Evolutionary conservation across 2,888 invertebrate genomes (phyloP).

Genomic region (Calameuta pallipes): DNA sequence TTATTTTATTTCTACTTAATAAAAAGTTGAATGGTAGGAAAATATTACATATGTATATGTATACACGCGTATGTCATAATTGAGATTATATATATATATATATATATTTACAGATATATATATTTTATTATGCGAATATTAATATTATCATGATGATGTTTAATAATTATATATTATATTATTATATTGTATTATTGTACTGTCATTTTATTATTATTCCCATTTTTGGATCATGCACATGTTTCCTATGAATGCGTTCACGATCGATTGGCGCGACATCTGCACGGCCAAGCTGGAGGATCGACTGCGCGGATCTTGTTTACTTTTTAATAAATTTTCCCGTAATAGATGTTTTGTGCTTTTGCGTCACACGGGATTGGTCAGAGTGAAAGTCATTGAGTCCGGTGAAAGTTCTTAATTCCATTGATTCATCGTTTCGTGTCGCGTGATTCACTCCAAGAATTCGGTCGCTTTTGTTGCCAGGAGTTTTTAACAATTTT

Average conservation of each 20-base stretch:
- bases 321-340: background rate
- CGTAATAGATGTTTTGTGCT: background rate
- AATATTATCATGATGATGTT: conserved; percentile 17
- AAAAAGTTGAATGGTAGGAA: conserved; percentile 22
- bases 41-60: conserved; percentile 33
- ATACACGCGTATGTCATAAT: conserved; percentile 19
- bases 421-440: background rate
- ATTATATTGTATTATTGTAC: background rate
- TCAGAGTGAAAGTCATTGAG: background rate
- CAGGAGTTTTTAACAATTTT: background rate
- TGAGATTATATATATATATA: conserved; percentile 29
- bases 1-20: conserved; percentile 24
- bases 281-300: background rate
- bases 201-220: background rate
- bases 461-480: background rate
- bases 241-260: background rate
- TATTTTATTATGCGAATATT: conserved; percentile 32
- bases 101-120: conserved; percentile 20
- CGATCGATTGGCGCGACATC: background rate
- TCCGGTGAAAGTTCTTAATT: background rate
- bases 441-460: background rate
- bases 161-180: conserved; percentile 4
- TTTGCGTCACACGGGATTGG: background rate
- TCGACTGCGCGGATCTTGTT: background rate
- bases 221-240: background rate